Evolutionary conservation across 2,797 vertebrate genomes (phyloP), one percentile per base, ranked within the genome.

Genomic region (Xenopus petersii): DNA sequence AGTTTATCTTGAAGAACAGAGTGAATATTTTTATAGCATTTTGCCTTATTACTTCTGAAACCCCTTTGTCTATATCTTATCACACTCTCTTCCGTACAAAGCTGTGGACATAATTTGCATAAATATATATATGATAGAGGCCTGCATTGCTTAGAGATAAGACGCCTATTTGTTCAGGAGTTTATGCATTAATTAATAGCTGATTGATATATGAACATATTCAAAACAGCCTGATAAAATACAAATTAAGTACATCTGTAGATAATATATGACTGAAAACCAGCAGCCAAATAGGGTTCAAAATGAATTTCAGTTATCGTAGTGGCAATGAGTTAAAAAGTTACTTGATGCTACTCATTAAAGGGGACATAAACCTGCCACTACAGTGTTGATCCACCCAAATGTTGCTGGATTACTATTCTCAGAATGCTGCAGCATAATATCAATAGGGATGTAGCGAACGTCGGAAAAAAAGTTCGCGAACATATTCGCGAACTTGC

Each of bases 181-280:
- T 63, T 42, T 63, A 66, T 78, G 75, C 71, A 64, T 73, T 78
- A 78, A 78, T 78, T 78, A 78, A 78, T 73, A 78, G 68, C 75
- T 73, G 71, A 73, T 78, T 73, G 70, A 73, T 73, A 78, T 64
- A 73, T 73, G 70, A 68, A 78, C 70, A 69, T 68, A 78, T 78
- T 70, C 60, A 78, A 78, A 78, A 78, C 69, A 24, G 26, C 21
- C 62, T 68, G 51, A 73, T 68, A 67, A 72, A 77, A 77, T 67
- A 73, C 49, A 58, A 54, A 42, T 73, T 51, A 63, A 77, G 24
- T 59, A 36, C 59, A 54, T 68, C 59, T 62, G 56, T 42, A 62
- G 61, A 48, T 67, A 16, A 24, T 9, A 60, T 16, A 64, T 63
- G 71, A 51, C 48, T 69, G 49, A 63, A 73, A 73, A 47, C 24